Conservation (phyloP, 2,797 vertebrate genomes). For the Pempheris klunzingeri region DNA sequence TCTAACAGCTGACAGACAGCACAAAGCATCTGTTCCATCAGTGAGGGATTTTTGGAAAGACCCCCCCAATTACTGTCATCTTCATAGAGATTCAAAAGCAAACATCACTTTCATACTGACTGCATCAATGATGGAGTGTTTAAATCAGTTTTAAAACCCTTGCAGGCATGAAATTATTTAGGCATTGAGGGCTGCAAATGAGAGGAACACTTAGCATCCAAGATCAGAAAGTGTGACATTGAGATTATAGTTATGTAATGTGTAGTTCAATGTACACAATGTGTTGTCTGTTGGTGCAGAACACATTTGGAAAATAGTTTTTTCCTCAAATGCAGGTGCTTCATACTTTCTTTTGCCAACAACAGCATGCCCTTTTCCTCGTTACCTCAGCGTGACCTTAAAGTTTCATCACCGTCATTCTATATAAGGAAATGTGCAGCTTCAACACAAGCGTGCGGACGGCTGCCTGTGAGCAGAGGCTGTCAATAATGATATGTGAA, state of each 20-base stretch:
- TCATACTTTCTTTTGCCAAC: neutral
- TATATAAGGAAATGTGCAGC: constrained; percentile 46
- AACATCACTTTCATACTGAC: constrained; percentile 27
- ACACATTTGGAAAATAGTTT: neutral
- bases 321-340: neutral
- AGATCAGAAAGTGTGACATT: constrained; percentile 8
- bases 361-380: neutral
- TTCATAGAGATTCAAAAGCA: constrained; percentile 33
- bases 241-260: neutral
- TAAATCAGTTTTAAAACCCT: constrained; percentile 20
- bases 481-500: constrained; percentile 47
- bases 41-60: constrained; percentile 33
- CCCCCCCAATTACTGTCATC: constrained; percentile 40
- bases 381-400: constrained; percentile 11
- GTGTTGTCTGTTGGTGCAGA: neutral
- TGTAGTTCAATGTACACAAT: neutral
- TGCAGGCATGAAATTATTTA: constrained; percentile 25
- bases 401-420: constrained; percentile 28
- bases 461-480: constrained; percentile 36
- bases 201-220: constrained; percentile 16
- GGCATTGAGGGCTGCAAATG: constrained; percentile 1
- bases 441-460: constrained; percentile 32
- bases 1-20: constrained; percentile 38
- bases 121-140: constrained; percentile 14
- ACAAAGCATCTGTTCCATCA: constrained; percentile 41